Conservation (phyloP, 2,888 invertebrate genomes). For the Drosophila longiperda region DNA sequence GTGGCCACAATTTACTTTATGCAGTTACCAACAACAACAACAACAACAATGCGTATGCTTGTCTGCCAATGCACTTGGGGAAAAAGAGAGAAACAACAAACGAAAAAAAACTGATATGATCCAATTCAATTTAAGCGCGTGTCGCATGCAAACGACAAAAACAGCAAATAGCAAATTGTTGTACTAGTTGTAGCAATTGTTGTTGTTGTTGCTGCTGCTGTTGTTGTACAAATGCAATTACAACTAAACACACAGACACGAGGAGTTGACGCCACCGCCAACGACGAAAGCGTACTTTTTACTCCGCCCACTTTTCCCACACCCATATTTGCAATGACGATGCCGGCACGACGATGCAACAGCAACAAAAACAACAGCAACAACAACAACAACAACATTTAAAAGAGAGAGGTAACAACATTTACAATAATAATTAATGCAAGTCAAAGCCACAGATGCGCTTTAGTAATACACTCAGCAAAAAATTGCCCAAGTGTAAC, state of each 20-base stretch:
- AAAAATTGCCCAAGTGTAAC: background rate
- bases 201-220: slow-evolving; percentile 18
- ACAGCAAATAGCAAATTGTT: slow-evolving; percentile 49
- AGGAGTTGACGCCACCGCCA: slow-evolving; percentile 59
- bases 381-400: slow-evolving; percentile 13
- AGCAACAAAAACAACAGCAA: slow-evolving; percentile 5
- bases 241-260: slow-evolving; percentile 67
- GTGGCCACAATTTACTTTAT: slow-evolving; percentile 49
- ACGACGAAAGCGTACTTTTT: slow-evolving; percentile 58
- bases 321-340: slow-evolving; percentile 70
- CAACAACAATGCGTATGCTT: slow-evolving; percentile 34
- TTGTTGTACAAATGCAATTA: slow-evolving; percentile 73
- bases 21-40: slow-evolving; percentile 16
- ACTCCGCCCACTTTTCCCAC: slow-evolving; percentile 81
- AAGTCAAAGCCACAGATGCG: slow-evolving; percentile 21
- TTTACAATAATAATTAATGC: slow-evolving; percentile 20
- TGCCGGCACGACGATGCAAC: slow-evolving; percentile 47
- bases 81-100: slow-evolving; percentile 4
- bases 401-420: slow-evolving; percentile 43
- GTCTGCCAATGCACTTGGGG: slow-evolving; percentile 27
- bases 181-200: slow-evolving; percentile 15
- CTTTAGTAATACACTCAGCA: background rate
- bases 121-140: slow-evolving; percentile 73
- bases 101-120: slow-evolving; percentile 57
- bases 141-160: slow-evolving; percentile 63